Percentiles rank a stretch among this genome's conserved stretches.
These are phyloP conservation scores for Labia minor DNA, from an alignment of 2,888 invertebrate genomes.

Conservation along the genomic window DNA sequence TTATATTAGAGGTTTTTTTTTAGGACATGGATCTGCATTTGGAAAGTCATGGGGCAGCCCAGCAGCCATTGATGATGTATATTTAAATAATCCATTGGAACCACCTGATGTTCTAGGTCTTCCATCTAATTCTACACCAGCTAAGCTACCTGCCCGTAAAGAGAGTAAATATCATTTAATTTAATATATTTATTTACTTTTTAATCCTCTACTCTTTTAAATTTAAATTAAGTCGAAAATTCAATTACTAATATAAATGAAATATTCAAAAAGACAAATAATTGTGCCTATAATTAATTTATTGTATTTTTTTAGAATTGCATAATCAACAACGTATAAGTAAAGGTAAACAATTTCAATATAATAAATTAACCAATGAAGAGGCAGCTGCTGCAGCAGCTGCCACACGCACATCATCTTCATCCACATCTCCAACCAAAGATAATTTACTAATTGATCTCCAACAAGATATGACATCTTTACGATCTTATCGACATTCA, in stretches of 20 bases:
- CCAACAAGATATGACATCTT: constrained; percentile 43
- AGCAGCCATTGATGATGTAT: constrained; percentile 64
- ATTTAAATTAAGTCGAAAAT: background rate
- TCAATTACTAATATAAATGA: background rate
- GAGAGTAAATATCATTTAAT: constrained; percentile 29
- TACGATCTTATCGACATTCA: constrained; percentile 21
- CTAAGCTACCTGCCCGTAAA: constrained; percentile 38
- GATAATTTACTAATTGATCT: constrained; percentile 63
- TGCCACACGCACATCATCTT: background rate
- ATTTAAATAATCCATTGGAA: constrained; percentile 63
- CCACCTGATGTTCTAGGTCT: constrained; percentile 52
- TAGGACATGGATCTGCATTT: constrained; percentile 57
- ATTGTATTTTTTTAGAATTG: background rate
- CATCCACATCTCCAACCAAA: background rate
- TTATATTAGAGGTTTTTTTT: too few species aligned
- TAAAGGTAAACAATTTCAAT: constrained; percentile 59
- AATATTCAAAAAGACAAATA: too few species aligned
- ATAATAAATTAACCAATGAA: constrained; percentile 73
- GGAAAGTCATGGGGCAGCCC: constrained; percentile 80
- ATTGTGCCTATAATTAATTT: too few species aligned
- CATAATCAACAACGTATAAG: background rate
- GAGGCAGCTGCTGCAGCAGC: constrained; percentile 30
- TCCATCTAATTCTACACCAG: constrained; percentile 31
- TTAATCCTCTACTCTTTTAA: background rate
- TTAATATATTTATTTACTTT: constrained; percentile 5